Evolutionary conservation across 2,797 vertebrate genomes (phyloP), one percentile per base, ranked within the genome.

Genomic region (Anguilla megastoma): DNA sequence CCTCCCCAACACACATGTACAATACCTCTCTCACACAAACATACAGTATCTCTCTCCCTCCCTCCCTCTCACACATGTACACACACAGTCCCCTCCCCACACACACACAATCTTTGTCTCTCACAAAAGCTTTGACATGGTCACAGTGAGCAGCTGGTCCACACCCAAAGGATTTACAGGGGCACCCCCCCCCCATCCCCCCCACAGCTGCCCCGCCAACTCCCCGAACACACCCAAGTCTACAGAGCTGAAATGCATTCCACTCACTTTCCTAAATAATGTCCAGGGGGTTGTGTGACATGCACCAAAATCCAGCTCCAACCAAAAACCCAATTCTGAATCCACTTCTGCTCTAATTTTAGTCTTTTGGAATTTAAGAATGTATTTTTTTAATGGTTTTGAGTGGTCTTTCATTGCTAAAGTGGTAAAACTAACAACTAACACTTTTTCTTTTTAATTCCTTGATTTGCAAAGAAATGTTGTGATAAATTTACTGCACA

Each of bases 141-240:
- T 79, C 45, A 50, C 16, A 50, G 41, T 48, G 41, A 50, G 41
- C 79, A 82, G 79, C 79, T 82, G 79, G 41, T 27, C 76, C 36
- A 41, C 76, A 80, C 76, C 36, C 36, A 18, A 18, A 48, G 6
- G 21, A 45, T 27, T n/a, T 9, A 12, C 21, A 3, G n/a, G 7
- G 1, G 3, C 74, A 2, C 21, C 76, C 41, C 79, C 36, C 18
- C 45, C 30, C 14, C 16, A 2, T 5, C 41, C 74, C 12, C 14
- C 71, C 16, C 41, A 41, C 41, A 82, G 45, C 69, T 74, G 30
- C 14, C 27, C 69, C 30, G 2, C 27, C 27, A 33, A 30, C 69
- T 14, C 69, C 69, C 69, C 69, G 12, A 74, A 74, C 69, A 74
- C 69, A 16, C 74, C 74, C 33, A 79, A 79, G 33, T 79, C 36